phyloP scores from a whole-genome alignment of 2,113 vertebrate genomes.

The Riparia riparia region DNA sequence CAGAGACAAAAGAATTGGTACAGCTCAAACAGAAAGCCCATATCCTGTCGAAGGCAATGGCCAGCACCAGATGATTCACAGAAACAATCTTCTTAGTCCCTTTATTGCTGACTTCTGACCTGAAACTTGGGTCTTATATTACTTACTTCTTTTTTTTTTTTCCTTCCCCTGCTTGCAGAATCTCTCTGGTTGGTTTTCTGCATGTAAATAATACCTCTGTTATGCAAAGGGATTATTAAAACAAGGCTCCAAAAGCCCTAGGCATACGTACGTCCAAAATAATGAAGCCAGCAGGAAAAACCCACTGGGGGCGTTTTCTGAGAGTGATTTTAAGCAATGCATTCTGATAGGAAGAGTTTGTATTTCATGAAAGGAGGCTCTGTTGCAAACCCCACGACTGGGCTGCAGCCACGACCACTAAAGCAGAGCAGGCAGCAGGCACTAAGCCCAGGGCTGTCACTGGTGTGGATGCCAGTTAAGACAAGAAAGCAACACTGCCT shows the following conservation, averaged over 20 bases:
- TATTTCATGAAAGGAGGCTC: neutral
- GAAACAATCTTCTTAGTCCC: neutral
- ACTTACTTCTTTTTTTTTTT: neutral
- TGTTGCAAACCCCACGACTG: neutral
- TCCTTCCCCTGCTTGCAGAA: neutral
- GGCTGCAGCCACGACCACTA: neutral
- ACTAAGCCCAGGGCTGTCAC: neutral
- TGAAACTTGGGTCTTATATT: neutral
- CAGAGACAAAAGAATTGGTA: neutral
- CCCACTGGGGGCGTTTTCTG: neutral
- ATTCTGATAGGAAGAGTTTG: neutral
- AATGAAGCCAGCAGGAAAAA: neutral
- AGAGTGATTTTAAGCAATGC: neutral
- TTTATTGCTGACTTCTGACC: conserved; percentile 1
- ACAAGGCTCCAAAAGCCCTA: neutral
- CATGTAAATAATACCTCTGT: neutral
- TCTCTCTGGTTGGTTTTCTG: neutral
- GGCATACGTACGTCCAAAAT: neutral
- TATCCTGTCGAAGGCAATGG: neutral
- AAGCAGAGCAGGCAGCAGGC: neutral
- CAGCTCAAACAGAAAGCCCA: neutral
- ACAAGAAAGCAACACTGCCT: neutral
- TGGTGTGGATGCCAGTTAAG: neutral
- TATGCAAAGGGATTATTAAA: conserved; percentile 29
- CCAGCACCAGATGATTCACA: neutral